Percentiles rank a stretch among this genome's conserved stretches.
Conservation (phyloP, 2,888 invertebrate genomes). For the Tetheella fluctuosa region DNA sequence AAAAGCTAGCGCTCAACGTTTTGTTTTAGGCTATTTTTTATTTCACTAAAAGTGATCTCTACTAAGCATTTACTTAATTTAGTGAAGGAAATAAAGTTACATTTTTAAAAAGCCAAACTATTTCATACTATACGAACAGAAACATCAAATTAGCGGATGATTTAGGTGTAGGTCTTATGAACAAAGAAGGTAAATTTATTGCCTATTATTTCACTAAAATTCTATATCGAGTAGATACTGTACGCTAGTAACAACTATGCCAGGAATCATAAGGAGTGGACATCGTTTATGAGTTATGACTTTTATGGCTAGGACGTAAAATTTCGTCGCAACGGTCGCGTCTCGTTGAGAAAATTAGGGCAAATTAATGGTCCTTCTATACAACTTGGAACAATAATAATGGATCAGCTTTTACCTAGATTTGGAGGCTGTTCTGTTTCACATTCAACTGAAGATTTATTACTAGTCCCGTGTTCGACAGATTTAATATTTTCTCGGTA, state of each 20-base stretch:
- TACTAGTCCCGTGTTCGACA: too few relatives aligned
- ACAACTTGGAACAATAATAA: background rate
- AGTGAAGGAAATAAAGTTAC: too few relatives aligned
- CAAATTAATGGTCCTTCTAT: slow-evolving; percentile 30
- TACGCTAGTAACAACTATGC: slow-evolving; percentile 19
- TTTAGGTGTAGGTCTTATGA: background rate
- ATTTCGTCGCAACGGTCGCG: slow-evolving; percentile 28
- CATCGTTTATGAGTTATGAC: slow-evolving; percentile 44
- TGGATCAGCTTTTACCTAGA: background rate
- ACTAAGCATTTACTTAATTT: too few relatives aligned
- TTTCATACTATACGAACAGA: too few relatives aligned
- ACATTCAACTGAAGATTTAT: too few relatives aligned
- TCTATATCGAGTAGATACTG: slow-evolving; percentile 14
- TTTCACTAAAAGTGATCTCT: too few relatives aligned
- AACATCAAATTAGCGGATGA: too few relatives aligned
- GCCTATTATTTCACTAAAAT: background rate
- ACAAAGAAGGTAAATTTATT: background rate
- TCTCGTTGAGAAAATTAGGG: slow-evolving; percentile 41
- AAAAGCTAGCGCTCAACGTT: too few relatives aligned
- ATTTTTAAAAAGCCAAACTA: too few relatives aligned
- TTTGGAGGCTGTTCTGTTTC: background rate
- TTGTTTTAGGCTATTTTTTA: too few relatives aligned
- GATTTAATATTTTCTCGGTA: too few relatives aligned
- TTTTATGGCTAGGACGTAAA: slow-evolving; percentile 51
- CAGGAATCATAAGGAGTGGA: slow-evolving; percentile 42